Conservation (phyloP, 2,888 invertebrate species). For the Pegoplata infirma region DNA sequence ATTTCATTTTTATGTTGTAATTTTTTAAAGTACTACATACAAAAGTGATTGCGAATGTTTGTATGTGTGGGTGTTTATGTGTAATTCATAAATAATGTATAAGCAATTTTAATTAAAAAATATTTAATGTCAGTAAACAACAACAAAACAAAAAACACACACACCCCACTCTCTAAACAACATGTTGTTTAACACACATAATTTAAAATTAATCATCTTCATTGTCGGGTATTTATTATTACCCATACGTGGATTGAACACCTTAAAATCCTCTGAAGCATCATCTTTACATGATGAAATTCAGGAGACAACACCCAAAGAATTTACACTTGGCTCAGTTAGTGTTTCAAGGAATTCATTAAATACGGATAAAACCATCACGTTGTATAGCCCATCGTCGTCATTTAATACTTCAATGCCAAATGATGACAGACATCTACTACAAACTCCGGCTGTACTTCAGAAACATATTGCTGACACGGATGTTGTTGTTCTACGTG, state of each 20-base stretch:
- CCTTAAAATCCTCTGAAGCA: not conserved
- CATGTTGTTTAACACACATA: slow-evolving; percentile 12
- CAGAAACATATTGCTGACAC: not conserved
- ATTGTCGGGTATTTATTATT: not conserved
- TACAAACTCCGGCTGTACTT: not conserved
- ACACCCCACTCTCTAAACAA: too few species aligned
- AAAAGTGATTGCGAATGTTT: too few species aligned
- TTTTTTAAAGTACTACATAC: too few species aligned
- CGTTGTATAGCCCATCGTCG: not conserved
- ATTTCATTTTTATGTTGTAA: too few species aligned
- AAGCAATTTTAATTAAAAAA: slow-evolving; percentile 28
- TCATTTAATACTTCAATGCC: not conserved
- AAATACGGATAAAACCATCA: slow-evolving; percentile 16
- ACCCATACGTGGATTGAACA: not conserved
- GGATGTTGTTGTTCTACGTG: not conserved
- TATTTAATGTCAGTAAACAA: slow-evolving; percentile 14
- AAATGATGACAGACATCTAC: slow-evolving; percentile 3
- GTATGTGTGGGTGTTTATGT: slow-evolving; percentile 4
- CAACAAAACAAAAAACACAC: not conserved
- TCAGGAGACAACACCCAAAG: not conserved
- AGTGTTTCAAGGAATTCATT: slow-evolving; percentile 30
- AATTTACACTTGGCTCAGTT: slow-evolving; percentile 7
- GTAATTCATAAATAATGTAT: slow-evolving; percentile 1
- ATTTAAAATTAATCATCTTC: slow-evolving; percentile 11
- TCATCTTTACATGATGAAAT: not conserved